Percentiles rank a stretch among this genome's conserved stretches.
phyloP scores from a whole-genome alignment of 2,113 vertebrate genomes.

The Bubo bubo region DNA sequence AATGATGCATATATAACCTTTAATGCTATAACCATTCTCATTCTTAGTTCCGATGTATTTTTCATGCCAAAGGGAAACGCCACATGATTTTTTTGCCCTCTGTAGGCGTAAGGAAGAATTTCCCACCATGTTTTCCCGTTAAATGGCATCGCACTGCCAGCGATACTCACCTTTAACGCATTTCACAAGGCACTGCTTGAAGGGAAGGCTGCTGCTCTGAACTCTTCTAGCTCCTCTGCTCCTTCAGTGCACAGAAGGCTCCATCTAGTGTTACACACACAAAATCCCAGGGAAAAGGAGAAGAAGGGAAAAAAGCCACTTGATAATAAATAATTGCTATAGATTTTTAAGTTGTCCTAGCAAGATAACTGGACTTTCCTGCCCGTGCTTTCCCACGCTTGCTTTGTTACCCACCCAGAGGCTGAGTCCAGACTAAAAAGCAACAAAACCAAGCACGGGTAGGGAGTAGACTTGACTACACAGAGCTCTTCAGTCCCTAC shows the following conservation, averaged over 20 bases:
- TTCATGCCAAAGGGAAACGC: not conserved
- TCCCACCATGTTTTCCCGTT: not conserved
- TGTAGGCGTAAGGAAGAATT: not conserved
- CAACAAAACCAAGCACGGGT: not conserved
- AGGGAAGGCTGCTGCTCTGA: not conserved
- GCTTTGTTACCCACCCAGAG: not conserved
- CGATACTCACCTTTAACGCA: rapidly evolving
- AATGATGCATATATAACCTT: rapidly evolving
- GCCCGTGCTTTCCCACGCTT: not conserved
- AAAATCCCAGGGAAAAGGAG: not conserved
- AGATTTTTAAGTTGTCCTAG: not conserved
- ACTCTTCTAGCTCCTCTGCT: rapidly evolving
- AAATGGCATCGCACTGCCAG: rapidly evolving
- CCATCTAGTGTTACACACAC: not conserved
- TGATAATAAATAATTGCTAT: not conserved
- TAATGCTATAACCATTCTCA: rapidly evolving
- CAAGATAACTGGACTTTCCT: not conserved
- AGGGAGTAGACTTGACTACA: not conserved
- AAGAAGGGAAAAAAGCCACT: rapidly evolving
- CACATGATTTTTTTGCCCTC: not conserved
- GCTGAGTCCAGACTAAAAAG: not conserved
- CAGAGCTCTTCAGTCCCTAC: not conserved
- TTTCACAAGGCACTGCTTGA: rapidly evolving
- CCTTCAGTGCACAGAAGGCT: not conserved
- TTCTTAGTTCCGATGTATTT: not conserved